Percentiles rank a stretch among this genome's conserved stretches.
Conservation (phyloP, 2,113 vertebrate species). For the Chascanopsetta lugubris region DNA sequence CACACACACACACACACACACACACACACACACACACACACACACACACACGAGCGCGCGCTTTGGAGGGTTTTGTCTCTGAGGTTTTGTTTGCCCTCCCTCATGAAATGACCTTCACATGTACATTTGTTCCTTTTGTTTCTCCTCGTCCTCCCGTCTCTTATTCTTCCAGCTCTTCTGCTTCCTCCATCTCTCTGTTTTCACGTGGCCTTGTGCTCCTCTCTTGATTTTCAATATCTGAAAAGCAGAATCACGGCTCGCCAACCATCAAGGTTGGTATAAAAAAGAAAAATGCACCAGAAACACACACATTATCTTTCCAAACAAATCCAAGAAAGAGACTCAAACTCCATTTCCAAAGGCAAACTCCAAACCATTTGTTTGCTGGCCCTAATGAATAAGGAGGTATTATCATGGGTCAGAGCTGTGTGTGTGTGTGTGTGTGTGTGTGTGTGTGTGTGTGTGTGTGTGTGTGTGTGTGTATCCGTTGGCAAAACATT, state of each 20-base stretch:
- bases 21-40: constrained; percentile 25
- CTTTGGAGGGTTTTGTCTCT: constrained; percentile 8
- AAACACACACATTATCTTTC: no score
- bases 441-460: neutral
- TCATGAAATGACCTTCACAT: constrained; percentile 47
- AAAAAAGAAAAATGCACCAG: no score
- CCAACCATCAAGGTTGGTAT: no score
- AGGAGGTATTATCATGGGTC: neutral
- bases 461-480: neutral
- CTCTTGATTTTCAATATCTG: no score
- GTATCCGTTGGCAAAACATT: neutral
- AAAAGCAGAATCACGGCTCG: no score
- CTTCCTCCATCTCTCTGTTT: constrained; percentile 9
- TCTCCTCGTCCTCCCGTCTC: constrained; percentile 6
- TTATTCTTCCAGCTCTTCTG: neutral
- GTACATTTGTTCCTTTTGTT: constrained; percentile 6
- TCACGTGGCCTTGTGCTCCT: neutral
- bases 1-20: constrained; percentile 24
- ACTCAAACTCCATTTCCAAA: neutral
- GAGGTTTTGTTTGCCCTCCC: constrained; percentile 25
- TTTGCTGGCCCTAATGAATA: neutral
- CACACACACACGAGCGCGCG: constrained; percentile 16
- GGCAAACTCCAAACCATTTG: neutral
- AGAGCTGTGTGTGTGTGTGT: no score
- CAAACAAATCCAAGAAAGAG: neutral